Conservation (phyloP, 2,113 vertebrate species). For the Rhabdomys dilectus region DNA sequence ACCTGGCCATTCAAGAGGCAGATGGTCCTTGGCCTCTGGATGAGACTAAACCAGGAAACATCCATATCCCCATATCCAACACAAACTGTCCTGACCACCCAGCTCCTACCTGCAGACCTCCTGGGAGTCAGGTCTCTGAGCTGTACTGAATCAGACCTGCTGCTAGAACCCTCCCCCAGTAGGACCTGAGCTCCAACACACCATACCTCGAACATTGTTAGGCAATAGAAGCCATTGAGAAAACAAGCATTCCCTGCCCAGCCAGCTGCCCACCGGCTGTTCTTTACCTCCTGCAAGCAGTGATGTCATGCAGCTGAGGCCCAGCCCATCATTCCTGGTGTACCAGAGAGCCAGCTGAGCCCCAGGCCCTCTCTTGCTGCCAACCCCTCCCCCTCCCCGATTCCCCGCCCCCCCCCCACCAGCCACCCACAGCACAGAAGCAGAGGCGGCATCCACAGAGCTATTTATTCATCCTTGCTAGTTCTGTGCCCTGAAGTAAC, state of each 20-base stretch:
- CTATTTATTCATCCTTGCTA: not conserved
- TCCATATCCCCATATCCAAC: not conserved
- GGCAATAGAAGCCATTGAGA: conserved; percentile 13
- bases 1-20: not conserved
- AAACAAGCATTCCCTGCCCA: conserved; percentile 51
- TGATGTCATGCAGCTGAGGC: not conserved
- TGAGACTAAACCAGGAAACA: not conserved
- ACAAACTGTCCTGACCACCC: not conserved
- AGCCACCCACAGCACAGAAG: not conserved
- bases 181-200: not conserved
- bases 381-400: not conserved
- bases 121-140: not conserved
- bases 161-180: not conserved
- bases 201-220: not conserved
- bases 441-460: not conserved
- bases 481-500: not conserved
- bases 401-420: no score
- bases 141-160: not conserved
- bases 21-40: not conserved
- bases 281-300: conserved; percentile 16
- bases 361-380: not conserved
- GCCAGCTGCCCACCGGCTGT: conserved; percentile 77
- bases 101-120: not conserved
- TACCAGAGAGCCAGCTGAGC: conserved; percentile 28
- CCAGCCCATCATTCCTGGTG: conserved; percentile 67